Evolutionary conservation across 2,113 vertebrate species (phyloP).

Genomic region (Bufo gargarizans): DNA sequence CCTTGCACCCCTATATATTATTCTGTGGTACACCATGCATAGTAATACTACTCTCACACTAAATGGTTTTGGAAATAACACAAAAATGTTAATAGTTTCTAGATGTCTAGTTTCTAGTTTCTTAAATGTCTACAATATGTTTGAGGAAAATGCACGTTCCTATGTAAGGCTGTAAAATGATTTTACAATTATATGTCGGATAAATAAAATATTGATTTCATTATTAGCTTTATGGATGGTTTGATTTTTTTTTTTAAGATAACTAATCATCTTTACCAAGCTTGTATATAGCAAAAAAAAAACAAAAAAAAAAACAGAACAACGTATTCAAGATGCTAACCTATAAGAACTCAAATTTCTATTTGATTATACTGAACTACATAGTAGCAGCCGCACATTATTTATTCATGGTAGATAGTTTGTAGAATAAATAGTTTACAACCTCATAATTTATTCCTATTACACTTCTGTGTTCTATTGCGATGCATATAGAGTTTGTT

Average conservation of each 20-base stretch:
- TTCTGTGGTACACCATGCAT: background rate
- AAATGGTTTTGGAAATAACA: slow-evolving; percentile 19
- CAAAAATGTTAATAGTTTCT: background rate
- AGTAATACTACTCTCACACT: background rate
- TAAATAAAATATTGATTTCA: background rate
- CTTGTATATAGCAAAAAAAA: background rate
- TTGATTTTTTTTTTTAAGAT: background rate
- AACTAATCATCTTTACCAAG: background rate
- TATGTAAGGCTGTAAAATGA: slow-evolving; percentile 10
- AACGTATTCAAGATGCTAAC: background rate
- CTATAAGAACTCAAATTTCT: background rate
- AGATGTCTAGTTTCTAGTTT: background rate
- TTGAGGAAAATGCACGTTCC: background rate
- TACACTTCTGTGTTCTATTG: background rate
- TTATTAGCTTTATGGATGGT: background rate
- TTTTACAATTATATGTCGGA: background rate
- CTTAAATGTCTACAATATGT: background rate
- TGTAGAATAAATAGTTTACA: background rate
- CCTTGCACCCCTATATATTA: background rate
- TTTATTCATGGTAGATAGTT: background rate
- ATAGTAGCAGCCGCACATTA: background rate
- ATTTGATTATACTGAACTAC: background rate
- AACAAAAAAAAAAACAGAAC: background rate
- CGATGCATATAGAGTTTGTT: background rate
- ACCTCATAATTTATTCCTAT: background rate